phyloP scores from a whole-genome alignment of 2,888 invertebrate genomes.

The Sinohyriopsis cumingii region DNA sequence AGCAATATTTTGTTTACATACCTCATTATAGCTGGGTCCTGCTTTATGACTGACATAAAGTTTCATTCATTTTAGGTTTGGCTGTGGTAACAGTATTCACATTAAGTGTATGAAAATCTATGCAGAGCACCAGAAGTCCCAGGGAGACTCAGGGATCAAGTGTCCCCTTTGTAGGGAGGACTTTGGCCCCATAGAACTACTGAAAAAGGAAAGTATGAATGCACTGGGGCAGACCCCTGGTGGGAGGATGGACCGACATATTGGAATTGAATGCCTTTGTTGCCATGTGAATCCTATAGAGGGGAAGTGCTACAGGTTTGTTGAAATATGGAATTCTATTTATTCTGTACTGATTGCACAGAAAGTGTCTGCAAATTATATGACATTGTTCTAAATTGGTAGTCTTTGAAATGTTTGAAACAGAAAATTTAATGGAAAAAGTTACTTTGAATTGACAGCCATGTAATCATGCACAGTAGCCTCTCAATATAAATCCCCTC shows the following conservation, averaged over 20 bases:
- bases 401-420: too few relatives aligned
- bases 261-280: conserved; percentile 61
- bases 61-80: conserved; percentile 55
- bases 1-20: not conserved
- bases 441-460: too few relatives aligned
- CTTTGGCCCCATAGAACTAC: conserved; percentile 68
- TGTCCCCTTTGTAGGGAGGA: conserved; percentile 72
- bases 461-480: too few relatives aligned
- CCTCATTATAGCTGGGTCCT: not conserved
- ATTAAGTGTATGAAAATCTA: conserved; percentile 73
- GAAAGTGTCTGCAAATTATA: too few relatives aligned
- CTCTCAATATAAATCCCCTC: too few relatives aligned
- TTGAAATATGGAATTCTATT: too few relatives aligned
- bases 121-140: conserved; percentile 70
- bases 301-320: conserved; percentile 70
- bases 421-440: too few relatives aligned
- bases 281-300: conserved; percentile 65
- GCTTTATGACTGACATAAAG: not conserved
- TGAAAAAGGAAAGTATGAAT: conserved; percentile 67
- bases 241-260: conserved; percentile 57
- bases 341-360: too few relatives aligned
- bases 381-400: too few relatives aligned
- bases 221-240: conserved; percentile 49
- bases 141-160: conserved; percentile 62
- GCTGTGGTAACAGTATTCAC: conserved; percentile 72